These are phyloP conservation scores for Cylloceria caligata DNA, from an alignment of 2,888 invertebrate genomes.

Conservation along the genomic window DNA sequence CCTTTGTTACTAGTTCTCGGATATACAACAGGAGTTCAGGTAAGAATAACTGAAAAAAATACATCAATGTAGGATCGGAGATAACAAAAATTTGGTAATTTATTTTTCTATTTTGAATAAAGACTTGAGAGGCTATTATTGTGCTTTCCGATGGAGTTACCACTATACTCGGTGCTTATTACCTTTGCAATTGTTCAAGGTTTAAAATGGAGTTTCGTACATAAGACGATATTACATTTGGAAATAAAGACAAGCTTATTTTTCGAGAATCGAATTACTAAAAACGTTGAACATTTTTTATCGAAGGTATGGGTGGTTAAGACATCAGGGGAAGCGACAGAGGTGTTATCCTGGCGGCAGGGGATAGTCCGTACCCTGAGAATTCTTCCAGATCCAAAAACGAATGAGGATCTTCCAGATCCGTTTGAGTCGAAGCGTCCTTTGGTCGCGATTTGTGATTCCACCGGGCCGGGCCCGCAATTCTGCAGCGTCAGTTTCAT, in stretches of 20 bases:
- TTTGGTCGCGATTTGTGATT: constrained; percentile 95
- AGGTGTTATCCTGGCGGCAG: constrained; percentile 97
- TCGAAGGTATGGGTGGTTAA: constrained; percentile 93
- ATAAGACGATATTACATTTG: no score
- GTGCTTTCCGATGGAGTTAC: no score
- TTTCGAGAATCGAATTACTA: not conserved
- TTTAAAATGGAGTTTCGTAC: no score
- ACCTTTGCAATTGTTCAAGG: no score
- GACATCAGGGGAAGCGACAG: constrained; percentile 96
- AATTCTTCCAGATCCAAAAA: constrained; percentile 93
- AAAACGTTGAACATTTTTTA: not conserved
- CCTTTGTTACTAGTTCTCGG: constrained; percentile 95
- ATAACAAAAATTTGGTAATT: no score
- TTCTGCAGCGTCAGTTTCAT: constrained; percentile 94
- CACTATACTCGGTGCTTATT: no score
- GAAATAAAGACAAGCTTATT: not conserved
- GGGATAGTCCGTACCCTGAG: constrained; percentile 93
- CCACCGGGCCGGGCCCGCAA: constrained; percentile 91
- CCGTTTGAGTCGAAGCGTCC: constrained; percentile 93
- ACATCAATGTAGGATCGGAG: no score
- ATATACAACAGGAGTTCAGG: constrained; percentile 94
- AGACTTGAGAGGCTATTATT: no score
- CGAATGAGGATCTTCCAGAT: constrained; percentile 87
- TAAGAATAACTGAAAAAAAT: constrained; percentile 71
- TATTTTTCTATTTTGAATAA: no score